These are phyloP conservation scores for Elachura formosa DNA, from an alignment of 2,113 vertebrate species.

Conservation along the genomic window DNA sequence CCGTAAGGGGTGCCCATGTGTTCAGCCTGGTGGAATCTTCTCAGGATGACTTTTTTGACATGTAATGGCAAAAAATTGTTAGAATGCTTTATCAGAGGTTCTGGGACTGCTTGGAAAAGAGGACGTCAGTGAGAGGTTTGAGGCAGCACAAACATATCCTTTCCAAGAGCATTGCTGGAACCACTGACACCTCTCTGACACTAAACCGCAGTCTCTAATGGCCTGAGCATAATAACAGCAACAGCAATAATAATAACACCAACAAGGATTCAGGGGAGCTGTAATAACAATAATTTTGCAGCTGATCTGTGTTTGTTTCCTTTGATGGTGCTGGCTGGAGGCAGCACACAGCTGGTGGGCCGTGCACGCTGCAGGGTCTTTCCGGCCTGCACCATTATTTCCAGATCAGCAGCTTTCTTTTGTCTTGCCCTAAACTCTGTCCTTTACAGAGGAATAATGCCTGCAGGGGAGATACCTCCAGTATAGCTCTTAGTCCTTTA, in stretches of 20 bases:
- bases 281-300: conserved; percentile 2
- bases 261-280: not conserved
- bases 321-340: not conserved
- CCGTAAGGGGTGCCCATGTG: fast-evolving
- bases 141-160: not conserved
- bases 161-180: not conserved
- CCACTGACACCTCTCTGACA: not conserved
- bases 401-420: conserved; percentile 76
- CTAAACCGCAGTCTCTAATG: not conserved
- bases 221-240: not conserved
- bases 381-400: conserved; percentile 74
- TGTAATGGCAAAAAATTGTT: not conserved
- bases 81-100: not conserved
- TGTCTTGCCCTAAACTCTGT: conserved; percentile 73
- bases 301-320: conserved; percentile 47
- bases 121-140: not conserved
- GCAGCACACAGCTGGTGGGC: conserved; percentile 48
- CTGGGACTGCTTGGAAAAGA: not conserved
- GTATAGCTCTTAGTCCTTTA: conserved; percentile 40
- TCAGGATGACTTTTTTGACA: not conserved
- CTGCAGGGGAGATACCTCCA: conserved; percentile 63
- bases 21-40: not conserved
- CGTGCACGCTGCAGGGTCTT: conserved; percentile 47
- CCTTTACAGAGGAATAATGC: conserved; percentile 54
- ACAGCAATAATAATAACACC: not conserved